Evolutionary conservation across 2,113 vertebrate species (phyloP), one percentile per base, ranked within the genome.

Genomic region (Anser cygnoides): DNA sequence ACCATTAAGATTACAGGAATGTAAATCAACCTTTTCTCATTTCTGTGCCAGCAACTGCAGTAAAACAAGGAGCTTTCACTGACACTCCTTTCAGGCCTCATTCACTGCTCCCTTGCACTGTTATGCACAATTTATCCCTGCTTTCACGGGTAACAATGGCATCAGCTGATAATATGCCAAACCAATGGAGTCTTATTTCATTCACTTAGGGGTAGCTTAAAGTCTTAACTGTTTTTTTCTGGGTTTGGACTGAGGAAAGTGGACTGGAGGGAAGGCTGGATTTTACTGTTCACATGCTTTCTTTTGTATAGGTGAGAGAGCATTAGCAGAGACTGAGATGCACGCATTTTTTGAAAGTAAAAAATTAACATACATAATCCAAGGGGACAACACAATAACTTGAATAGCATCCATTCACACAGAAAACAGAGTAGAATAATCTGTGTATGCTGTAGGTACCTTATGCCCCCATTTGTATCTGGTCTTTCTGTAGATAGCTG

Each of bases 161-260:
- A 94, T 92, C 92, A 93, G 76, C 72, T 95, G 83, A 81, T 81
- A 71, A 63, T 9, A 54, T 35, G 16, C 23, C 49, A 72, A 71
- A 84, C 35, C 62, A 82, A 72, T 22, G 26, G 33, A 89, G 66
- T 66, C 63, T 86, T 28, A 63, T 37, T 92, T 89, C 50, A 46
- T 86, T 88, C 67, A 84, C 55, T 66, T 86, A 21, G n/a, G 55
- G 26, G 54, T 65, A 91, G 22, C 66, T 68, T 89, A 57, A 81
- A 91, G 46, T 81, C 84, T 92, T 67, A 75, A 68, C 43, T 66
- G 43, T 41, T 46, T 29, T 29, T 65, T 92, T 92, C 78, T 35
- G 21, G n/a, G 59, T 91, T 89, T 63, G 70, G 43, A 58, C 18
- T 72, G 21, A 63, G 49, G 49, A 57, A 93, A 79, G 9, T 10